Base-by-base conservation (phyloP, 2,797 vertebrate genomes). In the Acanthurus leucopareius region DNA sequence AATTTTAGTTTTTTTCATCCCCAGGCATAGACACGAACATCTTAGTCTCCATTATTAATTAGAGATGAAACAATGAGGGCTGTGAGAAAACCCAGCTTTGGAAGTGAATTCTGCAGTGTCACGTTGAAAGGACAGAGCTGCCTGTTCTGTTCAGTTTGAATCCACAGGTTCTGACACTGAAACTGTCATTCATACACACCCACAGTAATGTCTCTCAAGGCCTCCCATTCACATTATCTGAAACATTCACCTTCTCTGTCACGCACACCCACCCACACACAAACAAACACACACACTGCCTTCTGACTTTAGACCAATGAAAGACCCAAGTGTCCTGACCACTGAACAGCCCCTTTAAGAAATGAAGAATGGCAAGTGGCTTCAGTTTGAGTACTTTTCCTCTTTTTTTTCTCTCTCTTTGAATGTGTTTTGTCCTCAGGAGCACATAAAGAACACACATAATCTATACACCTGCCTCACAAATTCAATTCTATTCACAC, bases 341-440 rank as follows among this genome's bases (percentile, higher is more conserved):
- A 57, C 44, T 64, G 64, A 78, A 51, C 53, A 49, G 8, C 51
- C 82, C 42, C 22, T 69, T 85, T 58, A 75, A 70, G 17, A 62
- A 49, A 56, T 84, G 47, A 81, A 77, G 49, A 69, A 87, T 73
- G 66, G 72, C 58, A 40, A 80, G 83, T 79, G 42, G 57, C 66
- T 52, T 77, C 51, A 75, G 63, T 75, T 78, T 83, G 53, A 56
- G 54, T 53, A 75, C 58, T 66, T 69, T 42, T 62, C n/a, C 6
- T 75, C 16, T 57, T 78, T 75, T 25, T 63, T 64, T 28, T 59
- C 45, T 35, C 52, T 54, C 20, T 45, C 25, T 5, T 19, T 65
- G 66, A 86, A 81, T 84, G 61, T 14, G 1, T 82, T 80, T 72
- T 65, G 53, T 66, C 82, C 84, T 81, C 73, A 56, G n/a, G 77